Evolutionary conservation across 2,113 vertebrate species (phyloP).

Genomic region (Microcebus murinus): DNA sequence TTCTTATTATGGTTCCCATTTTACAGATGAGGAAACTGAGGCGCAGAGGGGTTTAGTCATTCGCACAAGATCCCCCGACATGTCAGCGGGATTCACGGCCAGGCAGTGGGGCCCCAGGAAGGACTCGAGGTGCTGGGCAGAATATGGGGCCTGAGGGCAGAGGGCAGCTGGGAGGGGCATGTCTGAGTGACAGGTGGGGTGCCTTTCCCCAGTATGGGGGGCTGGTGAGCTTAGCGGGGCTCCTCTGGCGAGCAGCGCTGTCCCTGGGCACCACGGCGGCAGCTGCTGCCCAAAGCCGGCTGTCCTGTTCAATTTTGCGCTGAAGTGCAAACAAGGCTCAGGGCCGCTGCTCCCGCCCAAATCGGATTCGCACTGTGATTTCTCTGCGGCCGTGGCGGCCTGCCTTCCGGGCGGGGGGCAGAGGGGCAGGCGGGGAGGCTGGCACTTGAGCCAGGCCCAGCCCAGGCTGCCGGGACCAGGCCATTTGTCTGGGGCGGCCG

Average conservation of each 20-base stretch:
- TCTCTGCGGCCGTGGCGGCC: not conserved
- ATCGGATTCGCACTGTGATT: conserved; percentile 61
- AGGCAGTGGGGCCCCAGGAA: not conserved
- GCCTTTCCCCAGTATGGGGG: fast-evolving
- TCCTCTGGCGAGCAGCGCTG: not conserved
- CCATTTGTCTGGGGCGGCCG: conserved; percentile 73
- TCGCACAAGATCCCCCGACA: not conserved
- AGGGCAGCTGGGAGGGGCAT: not conserved
- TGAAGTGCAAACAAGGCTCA: conserved; percentile 70
- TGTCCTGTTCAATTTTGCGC: conserved; percentile 67
- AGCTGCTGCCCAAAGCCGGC: not conserved
- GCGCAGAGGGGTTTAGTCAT: not conserved
- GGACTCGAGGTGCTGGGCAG: not conserved
- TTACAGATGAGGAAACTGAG: not conserved
- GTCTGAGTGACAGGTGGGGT: not conserved
- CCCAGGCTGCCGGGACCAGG: not conserved
- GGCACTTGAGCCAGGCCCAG: not conserved
- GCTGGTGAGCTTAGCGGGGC: fast-evolving
- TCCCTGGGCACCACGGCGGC: not conserved
- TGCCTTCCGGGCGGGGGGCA: conserved; percentile 61
- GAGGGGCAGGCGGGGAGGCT: conserved; percentile 35
- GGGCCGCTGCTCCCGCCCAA: conserved; percentile 32
- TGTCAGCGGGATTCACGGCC: not conserved
- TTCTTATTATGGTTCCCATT: not conserved
- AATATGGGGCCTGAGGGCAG: not conserved